Percentiles rank a stretch among this genome's conserved stretches.
Conservation (phyloP, 2,888 invertebrate species). For the Eubasilissa splendida region DNA sequence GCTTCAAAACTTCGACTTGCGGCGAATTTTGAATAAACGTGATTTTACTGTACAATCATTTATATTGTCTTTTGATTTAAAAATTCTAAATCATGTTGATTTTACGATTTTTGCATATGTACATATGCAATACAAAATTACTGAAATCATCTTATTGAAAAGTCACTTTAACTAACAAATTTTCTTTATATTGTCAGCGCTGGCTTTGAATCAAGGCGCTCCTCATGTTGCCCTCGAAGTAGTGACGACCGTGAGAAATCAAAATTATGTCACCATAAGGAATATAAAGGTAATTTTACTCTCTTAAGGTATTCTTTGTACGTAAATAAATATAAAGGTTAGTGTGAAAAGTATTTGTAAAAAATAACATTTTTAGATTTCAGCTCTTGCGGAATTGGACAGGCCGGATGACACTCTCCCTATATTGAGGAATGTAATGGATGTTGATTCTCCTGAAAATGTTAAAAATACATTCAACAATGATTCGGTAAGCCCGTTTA, state of each 20-base stretch:
- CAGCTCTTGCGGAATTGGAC: constrained; percentile 75
- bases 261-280: constrained; percentile 78
- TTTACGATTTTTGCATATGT: no score
- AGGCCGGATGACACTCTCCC: constrained; percentile 78
- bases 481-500: constrained; percentile 72
- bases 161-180: neutral
- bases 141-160: constrained; percentile 11
- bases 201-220: constrained; percentile 79
- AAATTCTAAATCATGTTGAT: no score
- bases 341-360: neutral
- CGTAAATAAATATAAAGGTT: neutral
- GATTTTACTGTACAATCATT: no score
- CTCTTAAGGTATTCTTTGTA: neutral
- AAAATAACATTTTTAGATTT: constrained; percentile 63
- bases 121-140: neutral
- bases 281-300: constrained; percentile 75
- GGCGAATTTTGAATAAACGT: no score
- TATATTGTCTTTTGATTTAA: no score
- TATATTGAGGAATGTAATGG: constrained; percentile 73
- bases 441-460: constrained; percentile 71
- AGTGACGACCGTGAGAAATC: constrained; percentile 69
- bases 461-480: constrained; percentile 75
- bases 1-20: no score
- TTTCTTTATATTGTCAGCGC: constrained; percentile 63
- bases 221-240: constrained; percentile 81